Conservation (phyloP, 2,888 invertebrate genomes). For the Agriopis leucophaearia region DNA sequence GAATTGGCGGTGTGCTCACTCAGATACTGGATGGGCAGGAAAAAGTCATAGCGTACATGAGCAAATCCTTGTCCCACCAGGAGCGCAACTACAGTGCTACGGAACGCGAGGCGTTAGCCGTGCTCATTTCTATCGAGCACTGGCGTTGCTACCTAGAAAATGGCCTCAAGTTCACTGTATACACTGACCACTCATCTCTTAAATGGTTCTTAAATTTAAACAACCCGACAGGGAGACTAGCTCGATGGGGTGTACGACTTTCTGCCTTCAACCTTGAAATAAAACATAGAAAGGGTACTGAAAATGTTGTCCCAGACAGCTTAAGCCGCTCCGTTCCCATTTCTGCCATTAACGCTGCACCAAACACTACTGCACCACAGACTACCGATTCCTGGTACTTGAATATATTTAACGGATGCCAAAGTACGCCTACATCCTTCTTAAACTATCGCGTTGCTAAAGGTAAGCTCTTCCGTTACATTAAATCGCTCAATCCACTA, state of each 20-base stretch:
- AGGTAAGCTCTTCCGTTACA: not conserved
- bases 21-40: not conserved
- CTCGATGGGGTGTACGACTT: not conserved
- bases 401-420: not conserved
- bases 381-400: not conserved
- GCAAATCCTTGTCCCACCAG: too few relatives aligned
- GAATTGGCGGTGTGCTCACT: not conserved
- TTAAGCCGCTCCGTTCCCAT: not conserved
- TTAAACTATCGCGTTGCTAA: not conserved
- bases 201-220: not conserved
- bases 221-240: not conserved
- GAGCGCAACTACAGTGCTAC: constrained; percentile 16
- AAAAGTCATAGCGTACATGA: not conserved
- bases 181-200: not conserved
- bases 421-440: not conserved
- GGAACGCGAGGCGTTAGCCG: constrained; percentile 1
- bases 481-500: not conserved
- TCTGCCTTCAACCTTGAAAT: not conserved
- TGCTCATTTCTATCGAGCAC: not conserved
- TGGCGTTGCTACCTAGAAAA: not conserved
- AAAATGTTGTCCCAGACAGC: not conserved
- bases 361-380: not conserved
- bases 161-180: constrained; percentile 2
- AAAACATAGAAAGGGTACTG: not conserved
- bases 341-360: not conserved